These are phyloP conservation scores for Sapayoa aenigma DNA, from an alignment of 2,113 vertebrate genomes.

Conservation along the genomic window DNA sequence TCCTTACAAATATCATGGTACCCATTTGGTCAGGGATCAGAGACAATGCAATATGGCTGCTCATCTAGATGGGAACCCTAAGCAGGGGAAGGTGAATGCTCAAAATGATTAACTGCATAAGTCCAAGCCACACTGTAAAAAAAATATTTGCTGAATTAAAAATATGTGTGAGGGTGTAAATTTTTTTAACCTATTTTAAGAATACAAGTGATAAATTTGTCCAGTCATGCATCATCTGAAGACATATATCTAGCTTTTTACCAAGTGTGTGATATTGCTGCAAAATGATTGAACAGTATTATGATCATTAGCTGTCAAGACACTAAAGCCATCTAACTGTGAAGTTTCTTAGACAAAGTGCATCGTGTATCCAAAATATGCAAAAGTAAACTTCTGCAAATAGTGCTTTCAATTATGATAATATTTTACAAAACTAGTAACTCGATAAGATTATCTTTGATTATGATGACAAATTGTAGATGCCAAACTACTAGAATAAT, in stretches of 20 bases:
- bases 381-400: background rate
- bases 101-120: background rate
- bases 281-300: background rate
- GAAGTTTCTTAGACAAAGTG: background rate
- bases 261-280: rapidly evolving
- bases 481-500: background rate
- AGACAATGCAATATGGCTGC: background rate
- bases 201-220: background rate
- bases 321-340: background rate
- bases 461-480: background rate
- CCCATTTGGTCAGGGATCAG: background rate
- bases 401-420: background rate
- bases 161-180: background rate
- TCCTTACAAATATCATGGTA: background rate
- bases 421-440: background rate
- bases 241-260: background rate
- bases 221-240: background rate
- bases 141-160: background rate
- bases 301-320: background rate
- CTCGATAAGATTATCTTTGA: background rate
- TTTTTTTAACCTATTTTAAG: background rate
- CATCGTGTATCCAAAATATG: background rate
- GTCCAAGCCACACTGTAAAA: background rate
- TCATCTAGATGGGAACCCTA: background rate
- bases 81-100: background rate